phyloP scores from a whole-genome alignment of 2,113 vertebrate genomes.

The Tringa solitaria region DNA sequence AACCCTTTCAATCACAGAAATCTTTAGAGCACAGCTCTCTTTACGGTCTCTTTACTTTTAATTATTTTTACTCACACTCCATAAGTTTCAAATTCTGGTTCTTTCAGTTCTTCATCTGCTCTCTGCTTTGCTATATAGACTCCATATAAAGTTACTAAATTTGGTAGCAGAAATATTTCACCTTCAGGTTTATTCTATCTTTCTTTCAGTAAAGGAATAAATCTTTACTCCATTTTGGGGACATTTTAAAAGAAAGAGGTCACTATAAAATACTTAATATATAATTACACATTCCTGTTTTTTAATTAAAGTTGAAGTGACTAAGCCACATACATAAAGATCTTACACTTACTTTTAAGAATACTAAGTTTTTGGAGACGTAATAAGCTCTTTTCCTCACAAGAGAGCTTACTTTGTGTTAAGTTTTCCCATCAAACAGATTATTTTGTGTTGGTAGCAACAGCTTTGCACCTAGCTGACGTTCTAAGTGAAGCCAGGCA shows the following conservation, averaged over 20 bases:
- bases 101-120: not conserved
- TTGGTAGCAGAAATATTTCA: not conserved
- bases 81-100: constrained; percentile 9
- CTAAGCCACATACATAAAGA: not conserved
- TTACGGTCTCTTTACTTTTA: constrained; percentile 7
- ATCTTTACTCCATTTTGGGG: not conserved
- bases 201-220: not conserved
- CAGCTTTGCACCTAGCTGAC: not conserved
- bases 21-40: not conserved
- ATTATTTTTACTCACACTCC: constrained; percentile 46
- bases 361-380: not conserved
- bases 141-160: not conserved
- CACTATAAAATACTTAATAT: not conserved
- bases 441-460: not conserved
- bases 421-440: not conserved
- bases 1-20: not conserved
- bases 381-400: not conserved
- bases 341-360: not conserved
- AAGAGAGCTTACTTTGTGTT: not conserved
- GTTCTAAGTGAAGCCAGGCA: not conserved
- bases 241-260: not conserved
- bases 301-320: not conserved
- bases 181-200: not conserved
- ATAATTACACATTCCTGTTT: not conserved
- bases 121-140: not conserved